Evolutionary conservation across 2,888 invertebrate genomes (phyloP), one percentile per base, ranked within the genome.

Genomic region (Acanthopleura granulata): DNA sequence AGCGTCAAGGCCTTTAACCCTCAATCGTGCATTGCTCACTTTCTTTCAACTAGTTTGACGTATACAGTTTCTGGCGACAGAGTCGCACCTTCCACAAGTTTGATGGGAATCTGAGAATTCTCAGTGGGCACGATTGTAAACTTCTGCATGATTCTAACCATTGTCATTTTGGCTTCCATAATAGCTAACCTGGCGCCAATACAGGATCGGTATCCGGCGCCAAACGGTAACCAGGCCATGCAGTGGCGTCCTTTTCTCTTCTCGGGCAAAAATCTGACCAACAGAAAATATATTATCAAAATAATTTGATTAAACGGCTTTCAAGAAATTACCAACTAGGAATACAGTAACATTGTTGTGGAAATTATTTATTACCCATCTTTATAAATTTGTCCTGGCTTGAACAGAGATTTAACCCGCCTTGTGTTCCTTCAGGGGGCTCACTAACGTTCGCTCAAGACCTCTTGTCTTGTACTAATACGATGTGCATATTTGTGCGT

Each of bases 211-310:
- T 88, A 88, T 12, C 89, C 89, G 25, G 84, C 85, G 0, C 89
- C 89, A 77, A 89, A 89, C 4, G 89, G 87, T 81, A 88, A 81
- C 85, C 85, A 89, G 0, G 88, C 85, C 80, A 84, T 80, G 0
- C 85, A 84, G 73, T 88, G 85, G 27, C 86, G 81, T 0, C 57
- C 76, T 6, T 77, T 76, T 74, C 83, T 80, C 29, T 76, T 79
- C 66, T 87, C 85, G 1, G 82, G 76, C 25, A 81, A 76, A 78
- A 87, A 87, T 79, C 87, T 87, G 81, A 0, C 25, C 6, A 27
- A 66, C 16, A 66, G 29, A 27, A 22, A 57, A 57, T 22, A 57
- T 57, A 57, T n/a, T 12, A 57, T 57, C 12, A 57, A 4, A 3
- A 40, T 3, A 9, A 40, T 6, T 40, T 40, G 9, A 40, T 9